A percentile compares a stretch with the other conserved stretches of the same genome.
Evolutionary conservation across 2,888 invertebrate species (phyloP).

Genomic region (Caenorhabditis virilis): DNA sequence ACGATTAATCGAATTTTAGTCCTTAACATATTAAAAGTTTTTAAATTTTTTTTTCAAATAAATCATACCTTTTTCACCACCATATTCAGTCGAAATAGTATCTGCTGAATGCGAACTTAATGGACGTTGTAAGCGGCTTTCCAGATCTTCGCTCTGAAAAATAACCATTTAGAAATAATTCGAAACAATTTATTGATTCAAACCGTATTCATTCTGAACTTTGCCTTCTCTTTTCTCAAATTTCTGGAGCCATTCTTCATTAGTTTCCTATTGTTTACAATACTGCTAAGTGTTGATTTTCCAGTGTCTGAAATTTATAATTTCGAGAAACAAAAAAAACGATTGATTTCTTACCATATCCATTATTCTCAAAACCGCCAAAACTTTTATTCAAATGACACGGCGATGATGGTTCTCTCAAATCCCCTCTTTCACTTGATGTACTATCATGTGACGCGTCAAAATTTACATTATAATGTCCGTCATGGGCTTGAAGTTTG

Average conservation of each 20-base stretch:
- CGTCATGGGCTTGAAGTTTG: slow-evolving; percentile 30
- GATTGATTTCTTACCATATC: slow-evolving; percentile 8
- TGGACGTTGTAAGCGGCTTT: slow-evolving; percentile 3
- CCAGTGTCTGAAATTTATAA: slow-evolving; percentile 1
- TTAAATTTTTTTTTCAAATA: background rate
- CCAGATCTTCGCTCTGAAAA: too few relatives aligned
- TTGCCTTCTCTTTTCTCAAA: slow-evolving; percentile 22
- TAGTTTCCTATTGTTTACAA: slow-evolving; percentile 24
- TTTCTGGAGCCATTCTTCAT: slow-evolving; percentile 14
- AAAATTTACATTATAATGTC: slow-evolving; percentile 37
- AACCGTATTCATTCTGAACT: slow-evolving; percentile 18
- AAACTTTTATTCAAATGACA: slow-evolving; percentile 28
- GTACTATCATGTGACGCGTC: slow-evolving; percentile 39
- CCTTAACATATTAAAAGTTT: background rate
- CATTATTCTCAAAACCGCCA: slow-evolving; percentile 33
- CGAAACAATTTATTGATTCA: too few relatives aligned
- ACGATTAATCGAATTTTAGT: too few relatives aligned
- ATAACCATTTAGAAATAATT: too few relatives aligned
- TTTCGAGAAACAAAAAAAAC: background rate
- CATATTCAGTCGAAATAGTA: slow-evolving; percentile 34
- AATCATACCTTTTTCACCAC: slow-evolving; percentile 9
- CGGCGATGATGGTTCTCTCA: slow-evolving; percentile 24
- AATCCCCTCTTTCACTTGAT: slow-evolving; percentile 19
- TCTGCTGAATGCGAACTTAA: slow-evolving; percentile 30
- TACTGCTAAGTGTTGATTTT: slow-evolving; percentile 11